phyloP scores from a whole-genome alignment of 1,140 invertebrate species.

The Orchesella cincta region DNA sequence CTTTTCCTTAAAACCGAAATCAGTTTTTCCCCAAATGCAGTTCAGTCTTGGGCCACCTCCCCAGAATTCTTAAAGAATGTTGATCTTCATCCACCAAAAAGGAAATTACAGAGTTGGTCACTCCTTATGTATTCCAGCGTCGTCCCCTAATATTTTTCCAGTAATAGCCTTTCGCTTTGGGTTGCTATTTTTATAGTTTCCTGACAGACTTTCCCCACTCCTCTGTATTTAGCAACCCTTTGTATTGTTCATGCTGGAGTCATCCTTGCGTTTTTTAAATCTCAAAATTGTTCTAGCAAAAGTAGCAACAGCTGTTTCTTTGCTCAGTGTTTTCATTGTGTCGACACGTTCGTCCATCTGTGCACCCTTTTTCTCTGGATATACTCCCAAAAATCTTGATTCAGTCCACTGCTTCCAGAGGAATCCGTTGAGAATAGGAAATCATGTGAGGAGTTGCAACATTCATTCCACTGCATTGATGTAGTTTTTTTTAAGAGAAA shows the following conservation, averaged over 20 bases:
- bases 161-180: too few relatives aligned
- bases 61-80: not conserved
- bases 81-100: too few relatives aligned
- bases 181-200: too few relatives aligned
- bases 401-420: not conserved
- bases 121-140: too few relatives aligned
- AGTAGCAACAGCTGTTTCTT: not conserved
- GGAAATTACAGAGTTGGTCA: too few relatives aligned
- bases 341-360: constrained; percentile 14
- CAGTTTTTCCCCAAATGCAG: not conserved
- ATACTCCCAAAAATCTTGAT: constrained; percentile 6
- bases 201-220: too few relatives aligned
- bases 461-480: not conserved
- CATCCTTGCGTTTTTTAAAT: too few relatives aligned
- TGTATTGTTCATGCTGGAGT: too few relatives aligned
- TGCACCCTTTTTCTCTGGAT: not conserved
- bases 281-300: too few relatives aligned
- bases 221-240: too few relatives aligned
- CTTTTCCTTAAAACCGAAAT: not conserved
- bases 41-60: not conserved
- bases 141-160: too few relatives aligned
- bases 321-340: not conserved
- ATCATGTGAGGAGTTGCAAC: not conserved
- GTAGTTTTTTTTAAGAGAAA: not conserved
- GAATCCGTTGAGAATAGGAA: constrained; percentile 18